These are phyloP conservation scores for Chrysemys picta DNA, from an alignment of 2,113 vertebrate genomes.

Conservation along the genomic window DNA sequence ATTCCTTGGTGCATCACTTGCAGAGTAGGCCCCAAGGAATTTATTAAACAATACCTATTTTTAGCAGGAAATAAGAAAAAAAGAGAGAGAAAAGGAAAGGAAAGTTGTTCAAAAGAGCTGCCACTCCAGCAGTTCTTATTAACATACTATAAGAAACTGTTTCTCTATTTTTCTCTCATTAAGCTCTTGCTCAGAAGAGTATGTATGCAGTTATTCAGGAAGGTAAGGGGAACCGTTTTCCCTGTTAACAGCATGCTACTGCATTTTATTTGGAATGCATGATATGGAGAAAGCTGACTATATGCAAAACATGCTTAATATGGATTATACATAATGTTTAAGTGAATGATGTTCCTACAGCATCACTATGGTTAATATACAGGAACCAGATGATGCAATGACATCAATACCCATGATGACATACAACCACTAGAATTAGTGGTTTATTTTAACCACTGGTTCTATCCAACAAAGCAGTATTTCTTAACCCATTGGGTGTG, in stretches of 20 bases:
- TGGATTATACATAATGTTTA: neutral
- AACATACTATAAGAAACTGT: neutral
- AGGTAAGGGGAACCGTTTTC: neutral
- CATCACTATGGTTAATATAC: neutral
- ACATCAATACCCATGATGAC: neutral
- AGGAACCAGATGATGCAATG: neutral
- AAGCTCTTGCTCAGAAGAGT: neutral
- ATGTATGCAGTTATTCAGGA: neutral
- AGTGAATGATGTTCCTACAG: conserved; percentile 10
- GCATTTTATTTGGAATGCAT: neutral
- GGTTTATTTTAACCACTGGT: neutral
- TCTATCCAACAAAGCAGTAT: neutral
- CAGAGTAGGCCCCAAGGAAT: conserved; percentile 14
- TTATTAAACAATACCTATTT: conserved; percentile 5
- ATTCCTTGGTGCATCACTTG: neutral
- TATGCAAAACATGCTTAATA: neutral
- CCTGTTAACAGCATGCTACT: neutral
- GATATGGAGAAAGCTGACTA: neutral
- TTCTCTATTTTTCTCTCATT: neutral
- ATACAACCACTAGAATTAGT: neutral
- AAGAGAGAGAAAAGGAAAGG: neutral
- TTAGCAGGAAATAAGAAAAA: neutral
- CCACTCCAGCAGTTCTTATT: neutral
- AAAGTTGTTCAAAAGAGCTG: neutral
- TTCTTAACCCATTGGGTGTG: neutral